These are phyloP conservation scores for Synergus japonicus DNA, from an alignment of 2,888 invertebrate genomes.

Conservation along the genomic window DNA sequence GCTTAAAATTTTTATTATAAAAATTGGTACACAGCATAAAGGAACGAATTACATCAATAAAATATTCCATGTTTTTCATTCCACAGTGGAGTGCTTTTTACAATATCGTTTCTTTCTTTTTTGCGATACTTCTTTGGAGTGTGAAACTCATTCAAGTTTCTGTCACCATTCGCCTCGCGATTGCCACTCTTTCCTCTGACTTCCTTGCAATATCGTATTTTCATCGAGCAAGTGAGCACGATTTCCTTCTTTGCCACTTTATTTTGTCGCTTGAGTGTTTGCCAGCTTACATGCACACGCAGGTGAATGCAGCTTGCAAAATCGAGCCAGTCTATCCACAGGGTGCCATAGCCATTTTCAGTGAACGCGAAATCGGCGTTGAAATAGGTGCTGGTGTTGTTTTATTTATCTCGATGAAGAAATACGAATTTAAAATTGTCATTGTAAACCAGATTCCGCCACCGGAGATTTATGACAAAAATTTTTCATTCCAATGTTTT, in stretches of 20 bases:
- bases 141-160: not conserved
- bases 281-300: not conserved
- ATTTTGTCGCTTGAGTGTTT: not conserved
- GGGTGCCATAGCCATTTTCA: conserved; percentile 11
- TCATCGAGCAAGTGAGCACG: not conserved
- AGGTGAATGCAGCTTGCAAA: not conserved
- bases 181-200: not conserved
- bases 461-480: not conserved
- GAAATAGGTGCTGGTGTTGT: not conserved
- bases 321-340: not conserved
- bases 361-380: conserved; percentile 8
- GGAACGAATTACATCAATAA: not conserved
- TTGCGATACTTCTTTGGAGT: not conserved
- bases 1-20: not conserved
- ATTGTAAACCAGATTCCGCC: not conserved
- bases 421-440: conserved; percentile 18
- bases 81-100: not conserved
- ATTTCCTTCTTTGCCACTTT: not conserved
- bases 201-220: conserved; percentile 1
- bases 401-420: conserved; percentile 15
- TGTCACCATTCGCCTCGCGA: not conserved
- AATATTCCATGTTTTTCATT: not conserved
- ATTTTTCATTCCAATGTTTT: not conserved
- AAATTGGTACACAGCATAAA: not conserved
- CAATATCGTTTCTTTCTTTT: not conserved